Evolutionary conservation across 2,888 invertebrate genomes (phyloP).

Genomic region (Lithophane ornitopus): DNA sequence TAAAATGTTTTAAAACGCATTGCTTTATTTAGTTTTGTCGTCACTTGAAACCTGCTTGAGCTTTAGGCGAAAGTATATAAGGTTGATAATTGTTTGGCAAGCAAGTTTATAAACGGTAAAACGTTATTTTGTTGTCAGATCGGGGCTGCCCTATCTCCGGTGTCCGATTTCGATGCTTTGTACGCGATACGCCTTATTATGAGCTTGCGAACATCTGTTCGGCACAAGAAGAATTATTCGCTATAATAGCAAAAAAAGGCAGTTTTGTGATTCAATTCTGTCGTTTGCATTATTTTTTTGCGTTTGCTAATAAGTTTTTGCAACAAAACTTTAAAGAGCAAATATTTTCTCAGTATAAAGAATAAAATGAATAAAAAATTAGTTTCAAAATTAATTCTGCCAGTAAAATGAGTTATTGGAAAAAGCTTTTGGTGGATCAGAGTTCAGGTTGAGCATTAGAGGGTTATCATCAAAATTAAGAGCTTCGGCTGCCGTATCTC

Average conservation of each 20-base stretch:
- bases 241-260: constrained; percentile 83
- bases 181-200: constrained; percentile 90
- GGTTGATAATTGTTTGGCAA: constrained; percentile 70
- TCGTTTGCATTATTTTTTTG: constrained; percentile 70
- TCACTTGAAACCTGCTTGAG: constrained; percentile 26
- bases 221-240: constrained; percentile 83
- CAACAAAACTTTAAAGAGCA: constrained; percentile 43
- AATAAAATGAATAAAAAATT: constrained; percentile 34
- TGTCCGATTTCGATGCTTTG: constrained; percentile 90
- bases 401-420: constrained; percentile 63
- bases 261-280: constrained; percentile 77
- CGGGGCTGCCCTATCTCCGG: constrained; percentile 88
- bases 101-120: constrained; percentile 71
- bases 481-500: constrained; percentile 82
- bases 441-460: constrained; percentile 82
- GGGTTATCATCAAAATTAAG: constrained; percentile 87
- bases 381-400: constrained; percentile 49
- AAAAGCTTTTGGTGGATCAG: constrained; percentile 77
- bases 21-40: constrained; percentile 58
- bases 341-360: constrained; percentile 25
- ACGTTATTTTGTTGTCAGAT: constrained; percentile 80
- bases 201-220: constrained; percentile 88
- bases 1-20: constrained; percentile 84
- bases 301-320: constrained; percentile 64
- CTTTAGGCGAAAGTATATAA: constrained; percentile 66